A percentile compares a stretch with the other conserved stretches of the same genome.
Evolutionary conservation across 2,797 vertebrate species (phyloP).

Genomic region (Austrolebias charrua): DNA sequence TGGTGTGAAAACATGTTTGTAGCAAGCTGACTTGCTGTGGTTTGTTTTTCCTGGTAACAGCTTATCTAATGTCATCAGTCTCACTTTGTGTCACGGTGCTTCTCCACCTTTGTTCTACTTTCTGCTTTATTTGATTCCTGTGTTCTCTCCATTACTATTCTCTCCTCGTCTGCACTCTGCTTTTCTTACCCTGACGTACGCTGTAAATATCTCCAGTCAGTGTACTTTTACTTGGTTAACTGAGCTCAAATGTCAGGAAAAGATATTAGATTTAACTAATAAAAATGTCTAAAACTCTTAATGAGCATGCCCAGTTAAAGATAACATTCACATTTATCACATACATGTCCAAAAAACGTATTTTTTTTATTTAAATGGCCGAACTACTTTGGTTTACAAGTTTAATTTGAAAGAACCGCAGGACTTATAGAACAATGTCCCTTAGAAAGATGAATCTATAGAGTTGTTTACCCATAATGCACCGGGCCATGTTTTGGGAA

Average conservation of each 20-base stretch:
- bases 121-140: slow-evolving; percentile 14
- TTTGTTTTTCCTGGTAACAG: slow-evolving; percentile 45
- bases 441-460: too few species aligned
- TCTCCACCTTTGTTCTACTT: slow-evolving; percentile 9
- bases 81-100: slow-evolving; percentile 57
- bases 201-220: too few species aligned
- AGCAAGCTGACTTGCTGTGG: slow-evolving; percentile 22
- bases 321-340: background rate
- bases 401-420: background rate
- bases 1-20: slow-evolving; percentile 9
- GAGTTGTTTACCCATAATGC: background rate
- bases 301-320: background rate
- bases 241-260: slow-evolving; percentile 11
- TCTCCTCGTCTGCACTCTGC: too few species aligned
- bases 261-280: background rate
- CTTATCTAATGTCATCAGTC: slow-evolving; percentile 72
- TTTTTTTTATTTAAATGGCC: too few species aligned
- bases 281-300: background rate
- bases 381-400: background rate
- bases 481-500: background rate
- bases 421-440: too few species aligned
- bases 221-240: background rate
- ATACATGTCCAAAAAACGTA: background rate
- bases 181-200: too few species aligned
- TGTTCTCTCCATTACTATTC: background rate